Base-by-base conservation (phyloP, 2,113 vertebrate genomes). In the Falcunculus frontatus region DNA sequence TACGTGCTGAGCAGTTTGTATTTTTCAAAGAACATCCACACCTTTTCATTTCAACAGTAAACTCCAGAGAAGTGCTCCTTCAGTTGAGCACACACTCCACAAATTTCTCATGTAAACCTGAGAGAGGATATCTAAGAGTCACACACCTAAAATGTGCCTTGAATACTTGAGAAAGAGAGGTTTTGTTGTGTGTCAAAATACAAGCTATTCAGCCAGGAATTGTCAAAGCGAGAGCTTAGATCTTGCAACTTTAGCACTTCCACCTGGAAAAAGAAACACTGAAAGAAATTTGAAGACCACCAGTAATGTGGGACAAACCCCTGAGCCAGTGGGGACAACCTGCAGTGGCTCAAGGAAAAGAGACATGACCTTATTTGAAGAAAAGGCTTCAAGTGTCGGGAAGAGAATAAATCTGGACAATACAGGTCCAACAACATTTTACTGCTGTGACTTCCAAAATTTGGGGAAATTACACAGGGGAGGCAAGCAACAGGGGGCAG, bases 321-420 rank as follows among this genome's bases (percentile, higher is more conserved):
- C 42, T 0, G 0, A 53, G 16, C 16, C 8, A 7, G 3, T 26
- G 7, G 9, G 37, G 41, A 37, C 39, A 55, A 20, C 16, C 10
- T 42, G 39, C 2, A 1, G 23, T 20, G 22, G 23, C 33, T 68
- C n/a, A 60, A 76, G 15, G 11, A 30, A 75, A 84, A 57, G 23
- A 74, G 20, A 49, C 7, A 29, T 16, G 60, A 62, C 13, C 14
- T 55, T 25, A 7, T 67, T 46, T 42, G 56, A 83, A 91, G 18
- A 47, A 83, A 76, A 80, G 23, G 2, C 13, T 80, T 1, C 0
- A 29, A 29, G 56, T 6, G 9, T n/a, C 11, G 13, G 39, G 29
- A 50, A 63, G 9, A 47, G 26, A 86, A 62, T 14, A 21, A 49
- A 65, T 65, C 21, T 74, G 35, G 19, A 16, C 18, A 33, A 12